These are phyloP conservation scores for Cricetomys ansorgei DNA, from an alignment of 2,113 vertebrate species.

Conservation along the genomic window DNA sequence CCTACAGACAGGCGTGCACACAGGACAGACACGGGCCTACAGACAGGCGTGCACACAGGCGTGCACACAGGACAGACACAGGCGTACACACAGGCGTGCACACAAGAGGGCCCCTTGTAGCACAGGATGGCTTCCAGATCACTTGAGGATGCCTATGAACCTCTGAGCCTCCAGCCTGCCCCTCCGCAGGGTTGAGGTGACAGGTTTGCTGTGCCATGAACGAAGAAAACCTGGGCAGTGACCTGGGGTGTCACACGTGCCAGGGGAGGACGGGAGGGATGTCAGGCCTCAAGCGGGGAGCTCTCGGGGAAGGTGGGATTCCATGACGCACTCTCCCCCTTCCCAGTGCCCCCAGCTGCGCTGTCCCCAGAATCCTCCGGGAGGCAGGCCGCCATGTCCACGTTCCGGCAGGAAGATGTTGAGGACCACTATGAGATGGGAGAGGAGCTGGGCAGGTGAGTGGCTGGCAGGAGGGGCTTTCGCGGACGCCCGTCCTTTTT, in stretches of 20 bases:
- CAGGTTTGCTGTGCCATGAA: not conserved
- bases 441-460: slow-evolving; percentile 91
- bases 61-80: too few relatives aligned
- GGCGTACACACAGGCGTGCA: too few relatives aligned
- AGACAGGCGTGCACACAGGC: too few relatives aligned
- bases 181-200: not conserved
- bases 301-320: not conserved
- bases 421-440: slow-evolving; percentile 91
- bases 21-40: too few relatives aligned
- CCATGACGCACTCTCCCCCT: too few relatives aligned
- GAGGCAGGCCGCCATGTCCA: slow-evolving; percentile 83
- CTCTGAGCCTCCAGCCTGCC: not conserved
- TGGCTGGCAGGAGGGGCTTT: not conserved
- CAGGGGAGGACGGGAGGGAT: not conserved
- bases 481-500: too few relatives aligned
- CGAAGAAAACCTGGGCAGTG: not conserved
- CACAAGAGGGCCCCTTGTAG: not conserved
- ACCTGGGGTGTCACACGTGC: not conserved
- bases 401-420: slow-evolving; percentile 89
- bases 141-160: not conserved
- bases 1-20: too few relatives aligned
- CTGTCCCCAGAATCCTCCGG: not conserved
- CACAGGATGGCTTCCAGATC: not conserved
- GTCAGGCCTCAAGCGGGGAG: not conserved
- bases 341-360: not conserved